Evolutionary conservation across 2,888 invertebrate species (phyloP).

Genomic region (Xestia sexstrigata): DNA sequence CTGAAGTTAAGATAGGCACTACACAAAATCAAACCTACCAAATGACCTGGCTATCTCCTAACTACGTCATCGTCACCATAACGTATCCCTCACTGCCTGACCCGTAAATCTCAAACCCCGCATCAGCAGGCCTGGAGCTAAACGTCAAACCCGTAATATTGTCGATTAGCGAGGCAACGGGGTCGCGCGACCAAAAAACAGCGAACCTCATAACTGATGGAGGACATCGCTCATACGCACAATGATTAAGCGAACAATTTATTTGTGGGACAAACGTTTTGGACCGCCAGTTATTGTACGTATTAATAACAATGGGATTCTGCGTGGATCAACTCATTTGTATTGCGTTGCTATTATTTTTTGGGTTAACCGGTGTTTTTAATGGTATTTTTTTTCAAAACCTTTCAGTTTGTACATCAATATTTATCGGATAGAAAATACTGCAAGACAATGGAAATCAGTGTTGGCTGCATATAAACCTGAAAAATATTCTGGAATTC

Average conservation of each 20-base stretch:
- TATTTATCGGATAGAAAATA: not conserved
- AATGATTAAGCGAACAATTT: constrained; percentile 83
- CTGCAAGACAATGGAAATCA: not conserved
- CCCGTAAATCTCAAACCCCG: constrained; percentile 61
- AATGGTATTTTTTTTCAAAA: constrained; percentile 7
- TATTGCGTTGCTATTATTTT: constrained; percentile 54
- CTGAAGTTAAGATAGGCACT: not conserved
- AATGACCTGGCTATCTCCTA: not conserved
- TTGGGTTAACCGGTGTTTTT: constrained; percentile 10
- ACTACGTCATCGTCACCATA: constrained; percentile 11
- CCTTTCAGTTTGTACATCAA: not conserved
- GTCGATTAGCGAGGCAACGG: constrained; percentile 76
- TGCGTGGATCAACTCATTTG: constrained; percentile 64
- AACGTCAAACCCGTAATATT: constrained; percentile 76
- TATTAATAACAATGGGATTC: constrained; percentile 62
- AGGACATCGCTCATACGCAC: constrained; percentile 78
- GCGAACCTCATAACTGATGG: constrained; percentile 73
- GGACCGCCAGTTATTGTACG: constrained; percentile 64
- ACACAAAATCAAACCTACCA: not conserved
- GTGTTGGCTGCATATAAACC: not conserved
- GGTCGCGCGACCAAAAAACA: constrained; percentile 76
- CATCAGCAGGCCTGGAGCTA: constrained; percentile 65
- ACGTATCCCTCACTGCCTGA: constrained; percentile 26
- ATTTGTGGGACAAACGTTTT: constrained; percentile 75
- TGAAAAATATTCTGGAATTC: not conserved